These are phyloP conservation scores for Xestobium rufovillosum DNA, from an alignment of 2,888 invertebrate species.

Conservation along the genomic window DNA sequence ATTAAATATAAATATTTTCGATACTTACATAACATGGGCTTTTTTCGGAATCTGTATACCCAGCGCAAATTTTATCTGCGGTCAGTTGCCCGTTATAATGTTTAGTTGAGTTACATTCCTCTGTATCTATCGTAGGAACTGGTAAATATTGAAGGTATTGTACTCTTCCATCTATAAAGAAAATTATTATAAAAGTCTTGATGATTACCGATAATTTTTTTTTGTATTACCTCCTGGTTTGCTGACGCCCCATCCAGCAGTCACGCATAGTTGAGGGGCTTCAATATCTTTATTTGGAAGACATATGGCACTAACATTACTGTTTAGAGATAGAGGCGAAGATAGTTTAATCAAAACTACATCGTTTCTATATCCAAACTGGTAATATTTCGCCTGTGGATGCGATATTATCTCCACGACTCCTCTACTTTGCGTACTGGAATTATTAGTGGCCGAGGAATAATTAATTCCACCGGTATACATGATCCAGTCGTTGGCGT, in stretches of 20 bases:
- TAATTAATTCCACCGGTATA: slow-evolving; percentile 39
- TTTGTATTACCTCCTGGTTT: slow-evolving; percentile 41
- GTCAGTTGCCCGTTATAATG: slow-evolving; percentile 53
- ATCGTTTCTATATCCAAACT: slow-evolving; percentile 52
- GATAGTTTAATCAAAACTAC: slow-evolving; percentile 49
- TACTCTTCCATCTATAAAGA: no score
- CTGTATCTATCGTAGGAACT: slow-evolving; percentile 47
- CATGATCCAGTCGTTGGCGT: slow-evolving; percentile 33
- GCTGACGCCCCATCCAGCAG: slow-evolving; percentile 53
- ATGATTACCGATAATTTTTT: no score
- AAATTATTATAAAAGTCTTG: no score
- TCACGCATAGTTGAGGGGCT: slow-evolving; percentile 49
- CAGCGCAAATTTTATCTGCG: slow-evolving; percentile 53
- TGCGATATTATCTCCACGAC: slow-evolving; percentile 47
- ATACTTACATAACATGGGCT: slow-evolving; percentile 54
- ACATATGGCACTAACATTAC: slow-evolving; percentile 52
- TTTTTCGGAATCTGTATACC: slow-evolving; percentile 48
- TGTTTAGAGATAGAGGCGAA: slow-evolving; percentile 46
- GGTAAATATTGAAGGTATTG: slow-evolving; percentile 50
- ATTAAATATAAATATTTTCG: no score
- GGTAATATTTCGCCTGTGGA: slow-evolving; percentile 51
- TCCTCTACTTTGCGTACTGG: slow-evolving; percentile 33
- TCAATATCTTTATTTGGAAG: slow-evolving; percentile 45
- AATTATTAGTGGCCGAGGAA: slow-evolving; percentile 34
- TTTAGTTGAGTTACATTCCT: slow-evolving; percentile 54